Percentiles rank a stretch among this genome's conserved stretches.
These are phyloP conservation scores for Clanis bilineata DNA, from an alignment of 2,888 invertebrate genomes.

Conservation along the genomic window DNA sequence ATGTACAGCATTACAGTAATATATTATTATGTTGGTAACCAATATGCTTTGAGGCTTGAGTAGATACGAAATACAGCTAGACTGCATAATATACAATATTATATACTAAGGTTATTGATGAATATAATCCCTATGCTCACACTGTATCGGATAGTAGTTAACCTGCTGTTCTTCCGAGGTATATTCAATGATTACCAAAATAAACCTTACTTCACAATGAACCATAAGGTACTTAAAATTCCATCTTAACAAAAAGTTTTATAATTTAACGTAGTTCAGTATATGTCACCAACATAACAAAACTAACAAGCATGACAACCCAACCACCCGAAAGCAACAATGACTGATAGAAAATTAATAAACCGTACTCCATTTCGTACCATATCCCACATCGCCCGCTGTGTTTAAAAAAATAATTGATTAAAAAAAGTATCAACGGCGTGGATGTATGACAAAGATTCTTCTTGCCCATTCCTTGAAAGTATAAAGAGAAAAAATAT, in stretches of 20 bases:
- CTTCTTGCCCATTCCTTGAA: constrained; percentile 6
- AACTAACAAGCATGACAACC: constrained; percentile 16
- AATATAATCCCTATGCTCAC: too few species aligned
- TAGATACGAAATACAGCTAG: too few species aligned
- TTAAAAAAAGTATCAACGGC: constrained; percentile 31
- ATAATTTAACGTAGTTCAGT: constrained; percentile 1
- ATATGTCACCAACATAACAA: constrained; percentile 3
- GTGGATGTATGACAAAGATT: constrained; percentile 4
- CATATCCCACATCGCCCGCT: constrained; percentile 76
- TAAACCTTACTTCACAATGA: not conserved
- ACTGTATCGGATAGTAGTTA: not conserved
- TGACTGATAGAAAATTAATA: constrained; percentile 67
- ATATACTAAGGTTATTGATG: too few species aligned
- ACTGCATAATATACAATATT: too few species aligned
- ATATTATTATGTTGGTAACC: too few species aligned
- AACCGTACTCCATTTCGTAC: constrained; percentile 46
- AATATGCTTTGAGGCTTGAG: too few species aligned
- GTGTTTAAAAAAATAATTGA: constrained; percentile 69
- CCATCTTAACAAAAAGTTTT: not conserved
- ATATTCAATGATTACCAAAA: not conserved
- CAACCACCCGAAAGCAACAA: constrained; percentile 36
- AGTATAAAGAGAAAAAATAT: constrained; percentile 23
- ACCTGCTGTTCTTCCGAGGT: not conserved
- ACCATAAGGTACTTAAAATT: constrained; percentile 1
- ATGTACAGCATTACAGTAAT: too few species aligned